phyloP scores from a whole-genome alignment of 1,140 invertebrate species.

The Teleogryllus occipitalis region DNA sequence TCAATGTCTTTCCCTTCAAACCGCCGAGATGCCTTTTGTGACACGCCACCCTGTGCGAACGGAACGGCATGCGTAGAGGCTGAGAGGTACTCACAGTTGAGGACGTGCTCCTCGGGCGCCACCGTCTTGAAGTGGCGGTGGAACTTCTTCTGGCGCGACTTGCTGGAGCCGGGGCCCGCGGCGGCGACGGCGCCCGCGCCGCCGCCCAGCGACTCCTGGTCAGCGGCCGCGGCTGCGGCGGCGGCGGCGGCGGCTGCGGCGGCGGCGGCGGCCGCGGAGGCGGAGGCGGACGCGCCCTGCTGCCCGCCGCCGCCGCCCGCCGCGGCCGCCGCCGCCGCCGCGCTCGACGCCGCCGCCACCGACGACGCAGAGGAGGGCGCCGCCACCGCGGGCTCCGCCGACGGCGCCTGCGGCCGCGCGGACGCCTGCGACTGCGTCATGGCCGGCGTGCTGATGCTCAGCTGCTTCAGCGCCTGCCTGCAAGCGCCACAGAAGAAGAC shows the following conservation, averaged over 20 bases:
- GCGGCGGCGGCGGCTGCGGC: no score
- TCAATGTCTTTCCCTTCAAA: no score
- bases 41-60: no score
- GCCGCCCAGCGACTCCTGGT: conserved; percentile 1
- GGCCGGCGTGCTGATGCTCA: conserved; percentile 38
- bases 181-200: conserved; percentile 6
- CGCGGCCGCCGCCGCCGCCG: conserved; percentile 51
- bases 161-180: conserved; percentile 45
- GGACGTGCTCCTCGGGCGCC: conserved; percentile 61
- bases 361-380: conserved; percentile 42
- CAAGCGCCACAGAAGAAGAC: conserved; percentile 18
- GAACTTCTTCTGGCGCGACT: conserved; percentile 64
- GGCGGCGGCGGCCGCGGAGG: conserved; percentile 43
- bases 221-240: background rate
- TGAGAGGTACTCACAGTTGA: conserved; percentile 58
- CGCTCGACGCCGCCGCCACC: background rate
- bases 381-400: conserved; percentile 44
- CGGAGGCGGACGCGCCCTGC: conserved; percentile 68
- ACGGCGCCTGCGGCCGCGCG: conserved; percentile 10
- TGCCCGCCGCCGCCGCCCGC: conserved; percentile 60
- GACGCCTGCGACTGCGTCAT: conserved; percentile 34
- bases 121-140: conserved; percentile 64
- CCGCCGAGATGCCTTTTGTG: no score
- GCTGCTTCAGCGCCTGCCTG: conserved; percentile 38
- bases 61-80: background rate